phyloP scores from a whole-genome alignment of 2,113 vertebrate species.

The Lynx canadensis region DNA sequence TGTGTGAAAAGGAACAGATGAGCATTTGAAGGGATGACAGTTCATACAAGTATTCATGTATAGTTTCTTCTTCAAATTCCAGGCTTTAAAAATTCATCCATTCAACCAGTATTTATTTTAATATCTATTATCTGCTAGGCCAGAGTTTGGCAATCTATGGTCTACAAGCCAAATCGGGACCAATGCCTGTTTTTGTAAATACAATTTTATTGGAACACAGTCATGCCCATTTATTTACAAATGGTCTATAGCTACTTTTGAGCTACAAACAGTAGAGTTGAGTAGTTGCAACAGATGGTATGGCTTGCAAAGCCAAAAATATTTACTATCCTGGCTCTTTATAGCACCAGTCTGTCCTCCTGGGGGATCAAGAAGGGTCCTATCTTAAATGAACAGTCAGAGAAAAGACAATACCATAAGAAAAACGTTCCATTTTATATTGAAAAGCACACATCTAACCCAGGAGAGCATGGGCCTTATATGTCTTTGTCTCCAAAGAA shows the following conservation, averaged over 20 bases:
- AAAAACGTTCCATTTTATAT: not conserved
- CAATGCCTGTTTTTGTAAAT: not conserved
- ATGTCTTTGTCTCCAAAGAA: not conserved
- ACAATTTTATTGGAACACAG: not conserved
- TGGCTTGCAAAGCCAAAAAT: not conserved
- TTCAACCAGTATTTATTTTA: constrained; percentile 15
- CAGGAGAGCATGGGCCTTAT: not conserved
- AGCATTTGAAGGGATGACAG: not conserved
- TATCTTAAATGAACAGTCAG: not conserved
- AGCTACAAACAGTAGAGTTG: not conserved
- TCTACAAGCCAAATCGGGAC: constrained; percentile 3
- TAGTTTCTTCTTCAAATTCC: constrained; percentile 41
- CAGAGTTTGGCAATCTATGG: not conserved
- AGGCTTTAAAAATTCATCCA: not conserved
- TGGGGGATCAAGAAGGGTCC: not conserved
- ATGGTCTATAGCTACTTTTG: not conserved
- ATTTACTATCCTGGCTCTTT: constrained; percentile 8
- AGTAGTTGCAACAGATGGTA: not conserved
- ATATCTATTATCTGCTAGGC: not conserved
- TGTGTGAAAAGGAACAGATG: not conserved
- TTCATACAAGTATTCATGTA: not conserved
- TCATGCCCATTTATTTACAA: not conserved
- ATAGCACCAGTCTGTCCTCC: not conserved
- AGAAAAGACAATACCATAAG: not conserved
- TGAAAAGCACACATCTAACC: not conserved